These are phyloP conservation scores for Elanoides forficatus DNA, from an alignment of 2,113 vertebrate genomes.

Conservation along the genomic window DNA sequence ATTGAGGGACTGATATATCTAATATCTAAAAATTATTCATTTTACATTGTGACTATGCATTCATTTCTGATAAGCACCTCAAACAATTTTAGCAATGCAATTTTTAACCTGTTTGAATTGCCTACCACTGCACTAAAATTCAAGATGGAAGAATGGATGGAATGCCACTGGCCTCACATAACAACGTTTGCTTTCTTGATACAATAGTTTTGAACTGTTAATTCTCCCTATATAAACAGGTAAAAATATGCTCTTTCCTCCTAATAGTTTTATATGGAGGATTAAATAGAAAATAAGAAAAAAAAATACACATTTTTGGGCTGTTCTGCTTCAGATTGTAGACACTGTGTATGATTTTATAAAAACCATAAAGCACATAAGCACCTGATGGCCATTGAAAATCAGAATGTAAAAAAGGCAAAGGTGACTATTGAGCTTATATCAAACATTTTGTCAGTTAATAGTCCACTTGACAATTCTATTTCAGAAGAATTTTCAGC, in stretches of 20 bases:
- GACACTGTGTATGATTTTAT: background rate
- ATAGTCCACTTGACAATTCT: background rate
- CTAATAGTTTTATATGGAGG: background rate
- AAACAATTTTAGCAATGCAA: background rate
- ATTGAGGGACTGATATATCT: background rate
- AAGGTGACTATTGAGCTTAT: background rate
- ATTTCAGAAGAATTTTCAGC: background rate
- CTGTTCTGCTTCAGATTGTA: background rate
- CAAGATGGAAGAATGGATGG: background rate
- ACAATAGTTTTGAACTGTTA: background rate
- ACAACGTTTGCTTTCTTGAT: background rate
- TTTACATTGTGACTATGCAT: background rate
- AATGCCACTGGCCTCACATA: background rate
- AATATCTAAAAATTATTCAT: background rate
- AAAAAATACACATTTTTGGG: background rate
- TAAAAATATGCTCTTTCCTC: background rate
- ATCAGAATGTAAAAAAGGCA: background rate
- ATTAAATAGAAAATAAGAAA: background rate
- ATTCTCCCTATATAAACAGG: background rate
- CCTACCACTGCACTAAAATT: background rate
- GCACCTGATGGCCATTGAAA: background rate
- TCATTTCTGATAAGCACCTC: background rate
- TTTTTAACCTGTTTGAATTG: background rate
- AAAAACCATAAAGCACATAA: background rate
- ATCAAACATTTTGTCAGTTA: background rate